Conservation (phyloP, 2,888 invertebrate species). For the Nematopogon swammerdamellus region DNA sequence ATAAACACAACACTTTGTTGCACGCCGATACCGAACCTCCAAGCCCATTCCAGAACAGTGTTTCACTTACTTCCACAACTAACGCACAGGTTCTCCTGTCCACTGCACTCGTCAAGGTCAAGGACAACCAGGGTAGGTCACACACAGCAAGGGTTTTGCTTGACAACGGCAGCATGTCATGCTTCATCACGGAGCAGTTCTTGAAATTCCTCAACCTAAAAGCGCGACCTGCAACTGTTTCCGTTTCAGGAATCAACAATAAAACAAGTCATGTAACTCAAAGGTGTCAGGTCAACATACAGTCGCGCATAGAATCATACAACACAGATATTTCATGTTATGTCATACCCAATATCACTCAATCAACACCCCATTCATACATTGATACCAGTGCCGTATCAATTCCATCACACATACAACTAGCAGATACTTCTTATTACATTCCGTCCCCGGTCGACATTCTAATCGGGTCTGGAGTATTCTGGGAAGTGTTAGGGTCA, state of each 20-base stretch:
- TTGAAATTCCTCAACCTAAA: background rate
- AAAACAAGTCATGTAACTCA: background rate
- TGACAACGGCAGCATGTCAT: constrained; percentile 7
- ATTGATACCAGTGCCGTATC: background rate
- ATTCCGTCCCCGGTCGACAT: background rate
- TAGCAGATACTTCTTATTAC: background rate
- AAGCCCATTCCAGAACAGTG: background rate
- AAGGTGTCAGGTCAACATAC: background rate
- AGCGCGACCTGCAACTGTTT: background rate
- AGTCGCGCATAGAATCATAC: background rate
- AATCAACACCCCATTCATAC: background rate
- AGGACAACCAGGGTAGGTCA: constrained; percentile 2
- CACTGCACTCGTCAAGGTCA: constrained; percentile 9
- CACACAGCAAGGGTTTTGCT: constrained; percentile 3
- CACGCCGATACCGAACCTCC: too few species aligned
- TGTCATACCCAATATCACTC: background rate
- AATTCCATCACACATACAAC: background rate
- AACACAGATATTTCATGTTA: background rate
- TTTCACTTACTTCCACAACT: background rate
- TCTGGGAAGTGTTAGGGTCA: background rate
- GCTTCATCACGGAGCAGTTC: constrained; percentile 4
- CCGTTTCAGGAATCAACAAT: background rate
- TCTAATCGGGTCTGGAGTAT: background rate
- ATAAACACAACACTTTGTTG: constrained; percentile 1
- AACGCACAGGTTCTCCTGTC: constrained; percentile 7